Conservation (phyloP, 1,140 invertebrate species). For the Caenorhabditis brenneri region DNA sequence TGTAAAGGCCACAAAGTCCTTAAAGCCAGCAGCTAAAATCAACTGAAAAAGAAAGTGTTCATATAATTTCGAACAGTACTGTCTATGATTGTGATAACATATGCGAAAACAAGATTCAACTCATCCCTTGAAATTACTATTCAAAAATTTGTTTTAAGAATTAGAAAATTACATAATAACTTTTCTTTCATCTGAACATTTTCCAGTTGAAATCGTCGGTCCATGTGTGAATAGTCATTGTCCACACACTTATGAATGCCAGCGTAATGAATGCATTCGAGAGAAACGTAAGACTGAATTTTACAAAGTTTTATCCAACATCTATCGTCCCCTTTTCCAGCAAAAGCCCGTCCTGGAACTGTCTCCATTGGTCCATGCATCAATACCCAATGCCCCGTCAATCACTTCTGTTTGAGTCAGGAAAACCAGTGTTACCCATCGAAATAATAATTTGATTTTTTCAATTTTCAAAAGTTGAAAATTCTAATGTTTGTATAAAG, state of each 20-base stretch:
- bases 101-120: too few species aligned
- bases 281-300: not conserved
- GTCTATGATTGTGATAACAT: too few species aligned
- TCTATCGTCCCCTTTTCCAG: not conserved
- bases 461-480: too few species aligned
- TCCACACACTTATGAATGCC: conserved; percentile 26
- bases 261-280: conserved; percentile 1
- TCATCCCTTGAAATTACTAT: too few species aligned
- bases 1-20: too few species aligned
- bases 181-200: not conserved
- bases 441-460: not conserved
- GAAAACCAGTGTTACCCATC: conserved; percentile 33
- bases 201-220: conserved; percentile 29
- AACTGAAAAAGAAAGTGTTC: too few species aligned
- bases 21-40: too few species aligned
- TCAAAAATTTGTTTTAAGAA: too few species aligned
- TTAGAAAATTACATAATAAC: too few species aligned
- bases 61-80: too few species aligned
- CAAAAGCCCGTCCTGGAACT: conserved; percentile 11
- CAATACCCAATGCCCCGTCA: conserved; percentile 29
- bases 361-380: conserved; percentile 25
- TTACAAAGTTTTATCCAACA: not conserved
- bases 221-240: conserved; percentile 25
- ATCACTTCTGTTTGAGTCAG: not conserved
- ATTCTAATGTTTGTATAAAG: too few species aligned